Evolutionary conservation across 2,113 vertebrate genomes (phyloP).

Genomic region (Regulus satrapa): DNA sequence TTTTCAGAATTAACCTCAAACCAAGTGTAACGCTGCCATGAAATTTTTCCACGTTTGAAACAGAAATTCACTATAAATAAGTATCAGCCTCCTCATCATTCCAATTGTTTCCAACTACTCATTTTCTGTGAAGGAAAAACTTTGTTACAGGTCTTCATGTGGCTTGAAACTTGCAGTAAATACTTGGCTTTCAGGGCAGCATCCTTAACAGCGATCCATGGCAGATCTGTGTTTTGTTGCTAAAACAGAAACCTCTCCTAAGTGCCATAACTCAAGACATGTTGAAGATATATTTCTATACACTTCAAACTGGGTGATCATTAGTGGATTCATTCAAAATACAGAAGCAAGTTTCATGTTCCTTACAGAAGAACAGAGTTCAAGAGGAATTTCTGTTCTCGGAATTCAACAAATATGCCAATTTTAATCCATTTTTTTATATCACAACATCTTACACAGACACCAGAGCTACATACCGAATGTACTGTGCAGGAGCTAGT

Average conservation of each 20-base stretch:
- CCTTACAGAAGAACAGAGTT: not conserved
- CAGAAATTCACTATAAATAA: not conserved
- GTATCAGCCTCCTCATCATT: not conserved
- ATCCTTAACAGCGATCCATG: not conserved
- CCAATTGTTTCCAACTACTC: not conserved
- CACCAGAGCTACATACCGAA: conserved; percentile 77
- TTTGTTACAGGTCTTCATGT: not conserved
- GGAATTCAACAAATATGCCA: not conserved
- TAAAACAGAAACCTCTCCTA: not conserved
- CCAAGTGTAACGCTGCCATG: not conserved
- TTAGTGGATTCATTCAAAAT: not conserved
- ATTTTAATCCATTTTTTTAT: not conserved
- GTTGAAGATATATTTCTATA: not conserved
- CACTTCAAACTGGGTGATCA: not conserved
- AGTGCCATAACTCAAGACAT: not conserved
- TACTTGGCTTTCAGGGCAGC: not conserved
- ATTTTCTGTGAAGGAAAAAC: not conserved
- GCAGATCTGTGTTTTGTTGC: not conserved
- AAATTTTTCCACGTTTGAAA: not conserved
- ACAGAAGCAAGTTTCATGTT: not conserved
- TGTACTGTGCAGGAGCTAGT: conserved; percentile 95
- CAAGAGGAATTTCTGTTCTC: not conserved
- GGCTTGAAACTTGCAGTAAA: not conserved
- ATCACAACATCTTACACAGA: not conserved
- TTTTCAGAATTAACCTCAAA: not conserved